These are phyloP conservation scores for Paramormyrops kingsleyae DNA, from an alignment of 2,113 vertebrate species.

Conservation along the genomic window DNA sequence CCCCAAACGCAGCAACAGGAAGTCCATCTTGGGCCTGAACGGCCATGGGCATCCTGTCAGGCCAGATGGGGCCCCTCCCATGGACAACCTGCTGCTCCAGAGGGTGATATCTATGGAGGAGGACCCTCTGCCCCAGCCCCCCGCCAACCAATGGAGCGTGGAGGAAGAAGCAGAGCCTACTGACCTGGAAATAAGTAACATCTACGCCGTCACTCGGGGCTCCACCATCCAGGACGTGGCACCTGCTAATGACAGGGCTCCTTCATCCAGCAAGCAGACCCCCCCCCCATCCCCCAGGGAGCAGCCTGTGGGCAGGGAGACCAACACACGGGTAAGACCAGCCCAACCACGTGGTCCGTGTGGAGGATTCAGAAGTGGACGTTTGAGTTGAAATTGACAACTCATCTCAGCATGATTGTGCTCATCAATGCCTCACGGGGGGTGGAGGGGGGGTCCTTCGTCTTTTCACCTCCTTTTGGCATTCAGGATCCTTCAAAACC, in stretches of 20 bases:
- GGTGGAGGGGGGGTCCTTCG: neutral
- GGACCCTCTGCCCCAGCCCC: conserved; percentile 77
- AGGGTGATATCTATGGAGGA: conserved; percentile 92
- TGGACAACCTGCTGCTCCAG: conserved; percentile 54
- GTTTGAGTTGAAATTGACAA: neutral
- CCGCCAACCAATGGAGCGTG: conserved; percentile 60
- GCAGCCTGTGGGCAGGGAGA: conserved; percentile 75
- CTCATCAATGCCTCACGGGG: neutral
- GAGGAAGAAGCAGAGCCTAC: conserved; percentile 48
- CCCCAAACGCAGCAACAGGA: conserved; percentile 42
- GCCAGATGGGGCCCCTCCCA: conserved; percentile 13
- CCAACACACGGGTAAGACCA: conserved; percentile 50
- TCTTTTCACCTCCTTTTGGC: neutral
- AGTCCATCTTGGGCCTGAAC: conserved; percentile 52
- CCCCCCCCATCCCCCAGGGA: conserved; percentile 51
- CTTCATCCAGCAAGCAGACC: conserved; percentile 5
- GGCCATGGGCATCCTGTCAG: conserved; percentile 16
- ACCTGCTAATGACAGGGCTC: neutral
- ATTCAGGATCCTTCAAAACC: neutral
- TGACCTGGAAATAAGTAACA: conserved; percentile 33
- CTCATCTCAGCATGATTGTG: neutral
- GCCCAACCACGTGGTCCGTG: neutral
- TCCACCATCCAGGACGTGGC: neutral
- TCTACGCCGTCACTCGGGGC: neutral
- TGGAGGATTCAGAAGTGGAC: neutral